Conservation (phyloP, 1,140 invertebrate species). For the Cydia pomonella region DNA sequence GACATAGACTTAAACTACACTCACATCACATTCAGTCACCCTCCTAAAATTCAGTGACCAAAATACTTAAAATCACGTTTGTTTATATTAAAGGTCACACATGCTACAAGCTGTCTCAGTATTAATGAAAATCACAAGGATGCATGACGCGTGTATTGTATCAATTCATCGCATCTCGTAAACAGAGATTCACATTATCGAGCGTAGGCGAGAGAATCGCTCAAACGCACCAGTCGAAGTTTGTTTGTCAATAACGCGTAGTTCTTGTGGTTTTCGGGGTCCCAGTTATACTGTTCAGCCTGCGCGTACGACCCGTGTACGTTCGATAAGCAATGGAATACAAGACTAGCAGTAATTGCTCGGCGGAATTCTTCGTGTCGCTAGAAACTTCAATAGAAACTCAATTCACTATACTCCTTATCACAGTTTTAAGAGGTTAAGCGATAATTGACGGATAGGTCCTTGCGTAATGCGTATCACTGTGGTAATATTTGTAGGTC, state of each 20-base stretch:
- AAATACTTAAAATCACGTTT: neutral
- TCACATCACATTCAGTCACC: slow-evolving; percentile 8
- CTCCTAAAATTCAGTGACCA: neutral
- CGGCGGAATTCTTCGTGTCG: slow-evolving; percentile 5
- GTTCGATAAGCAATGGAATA: neutral
- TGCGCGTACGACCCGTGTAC: neutral
- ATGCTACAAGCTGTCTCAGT: neutral
- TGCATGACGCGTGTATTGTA: neutral
- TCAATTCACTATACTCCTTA: neutral
- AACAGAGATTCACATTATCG: neutral
- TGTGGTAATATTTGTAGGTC: neutral
- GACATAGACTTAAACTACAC: too few relatives aligned
- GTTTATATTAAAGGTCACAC: neutral
- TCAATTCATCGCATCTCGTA: slow-evolving; percentile 12
- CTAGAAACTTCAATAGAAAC: slow-evolving; percentile 8
- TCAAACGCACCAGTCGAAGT: too few relatives aligned
- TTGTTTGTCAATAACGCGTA: too few relatives aligned
- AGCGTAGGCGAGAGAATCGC: neutral
- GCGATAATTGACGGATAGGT: neutral
- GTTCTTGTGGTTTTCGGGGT: too few relatives aligned
- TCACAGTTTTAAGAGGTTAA: slow-evolving; percentile 17
- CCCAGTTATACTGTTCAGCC: too few relatives aligned
- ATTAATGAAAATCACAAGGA: slow-evolving; percentile 11
- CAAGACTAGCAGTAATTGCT: slow-evolving; percentile 4
- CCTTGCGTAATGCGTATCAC: too few relatives aligned